Base-by-base conservation (phyloP, 1,140 invertebrate species). In the Drosophila auraria region DNA sequence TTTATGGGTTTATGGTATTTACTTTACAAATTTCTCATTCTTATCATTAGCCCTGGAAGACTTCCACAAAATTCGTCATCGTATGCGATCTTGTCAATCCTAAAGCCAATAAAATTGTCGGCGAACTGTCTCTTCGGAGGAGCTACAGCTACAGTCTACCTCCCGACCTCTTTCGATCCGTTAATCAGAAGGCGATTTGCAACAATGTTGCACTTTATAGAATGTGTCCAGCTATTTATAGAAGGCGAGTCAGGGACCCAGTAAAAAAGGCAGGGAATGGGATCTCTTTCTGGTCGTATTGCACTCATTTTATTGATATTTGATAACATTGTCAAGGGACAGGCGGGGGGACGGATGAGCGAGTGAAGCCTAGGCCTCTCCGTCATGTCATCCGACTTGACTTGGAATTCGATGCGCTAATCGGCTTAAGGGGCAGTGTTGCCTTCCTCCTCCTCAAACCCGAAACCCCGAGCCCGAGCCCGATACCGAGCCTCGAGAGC, bases 231-330 rank as follows among this genome's bases (percentile, higher is more conserved):
- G 51, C 83, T 87, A 87, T 89, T 78, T 78, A 78, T 78, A 78
- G 75, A 62, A 54, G 11, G n/a, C 50, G 36, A 47, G 40, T 30
- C 53, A 80, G 70, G 42, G 53, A 17, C 33, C 5, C 33, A 9
- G 20, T 12, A n/a, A 63, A 4, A 27, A 17, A 47, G 12, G 23
- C 11, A 9, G 38, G 20, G 70, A 60, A n/a, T 20, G 66, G 54
- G 68, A 38, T 53, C 42, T 54, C 50, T 12, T 36, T 17, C 60
- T 56, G 56, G 53, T 51, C 77, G 70, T 61, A 72, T 66, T 82
- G 47, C 54, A 65, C 59, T 76, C 66, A 45, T 77, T 83, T 87
- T 87, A 81, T 87, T 87, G 84, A 87, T 89, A 89, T 89, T 66
- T 84, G 83, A 87, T 87, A 89, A 89, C 83, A 87, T 84, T 80